Conservation (phyloP, 2,888 invertebrate species). For the Temnothorax unifasciatus region DNA sequence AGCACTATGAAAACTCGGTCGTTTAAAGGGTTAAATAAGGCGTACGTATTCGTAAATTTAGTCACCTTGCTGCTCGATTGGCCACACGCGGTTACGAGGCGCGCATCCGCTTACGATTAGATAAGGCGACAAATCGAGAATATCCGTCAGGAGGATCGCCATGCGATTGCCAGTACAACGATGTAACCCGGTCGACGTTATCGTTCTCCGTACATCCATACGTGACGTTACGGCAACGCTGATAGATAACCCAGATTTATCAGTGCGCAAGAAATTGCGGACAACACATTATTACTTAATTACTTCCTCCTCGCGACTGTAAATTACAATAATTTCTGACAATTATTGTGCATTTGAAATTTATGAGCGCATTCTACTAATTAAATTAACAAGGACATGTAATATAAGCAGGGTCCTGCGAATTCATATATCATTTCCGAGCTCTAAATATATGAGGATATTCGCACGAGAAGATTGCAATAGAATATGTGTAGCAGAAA, state of each 20-base stretch:
- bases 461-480: not conserved
- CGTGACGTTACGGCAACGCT: slow-evolving; percentile 24
- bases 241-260: slow-evolving; percentile 40
- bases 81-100: slow-evolving; percentile 50
- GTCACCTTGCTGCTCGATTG: slow-evolving; percentile 50
- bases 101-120: slow-evolving; percentile 66
- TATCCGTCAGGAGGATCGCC: slow-evolving; percentile 55
- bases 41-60: slow-evolving; percentile 44
- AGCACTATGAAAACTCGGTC: not conserved
- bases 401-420: too few species aligned
- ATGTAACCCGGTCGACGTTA: slow-evolving; percentile 51
- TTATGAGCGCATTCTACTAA: not conserved
- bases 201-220: slow-evolving; percentile 53
- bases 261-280: slow-evolving; percentile 12
- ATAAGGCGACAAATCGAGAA: slow-evolving; percentile 71
- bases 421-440: not conserved
- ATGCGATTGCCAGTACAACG: slow-evolving; percentile 46
- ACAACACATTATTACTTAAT: slow-evolving; percentile 26
- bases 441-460: not conserved
- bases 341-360: not conserved
- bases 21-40: not conserved
- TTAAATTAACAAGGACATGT: not conserved
- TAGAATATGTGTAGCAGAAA: not conserved
- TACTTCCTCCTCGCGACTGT: not conserved
- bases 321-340: not conserved